Evolutionary conservation across 2,797 vertebrate genomes (phyloP), one percentile per base, ranked within the genome.

Genomic region (Emydoidea blandingii): DNA sequence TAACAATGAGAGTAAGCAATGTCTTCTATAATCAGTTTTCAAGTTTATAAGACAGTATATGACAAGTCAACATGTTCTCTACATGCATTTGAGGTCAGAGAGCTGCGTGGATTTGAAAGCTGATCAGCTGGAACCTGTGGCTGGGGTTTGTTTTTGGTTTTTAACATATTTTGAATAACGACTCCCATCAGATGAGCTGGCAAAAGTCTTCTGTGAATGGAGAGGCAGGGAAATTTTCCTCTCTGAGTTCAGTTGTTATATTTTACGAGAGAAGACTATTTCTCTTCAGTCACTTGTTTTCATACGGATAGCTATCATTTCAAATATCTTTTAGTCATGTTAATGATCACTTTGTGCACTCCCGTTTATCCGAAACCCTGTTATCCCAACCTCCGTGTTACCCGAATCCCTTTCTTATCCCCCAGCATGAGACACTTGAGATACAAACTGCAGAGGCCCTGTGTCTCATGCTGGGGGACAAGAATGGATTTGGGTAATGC

Each of bases 121-220:
- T 72, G 21, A 72, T 41, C 37, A 27, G 47, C n/a, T 57, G 23
- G 34, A 95, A 86, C 9, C 44, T 82, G 4, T 37, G 72, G 41
- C 62, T 83, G 5, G 68, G 10, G 31, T 91, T 94, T 93, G 34
- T 15, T 52, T 95, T 90, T 93, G 88, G 34, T 83, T 95, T 88
- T 88, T 21, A 85, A 74, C 15, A 31, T 62, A 57, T 87, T 96
- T 94, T 74, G 52, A 76, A 27, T 44, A 56, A 5, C 78, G 21
- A 31, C 31, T 89, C 92, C 83, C 4, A 18, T 37, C 18, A 5
- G 34, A 68, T 68, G 62, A 68, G 16, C 62, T 68, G 62, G 62
- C 34, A 19, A 68, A 68, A 37, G 34, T 68, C 72, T 74, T 92
- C 14, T n/a, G 25, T 84, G 54, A 89, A 81, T 4, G 80, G 7